phyloP scores from a whole-genome alignment of 2,113 vertebrate species.

The Zingel zingel region DNA sequence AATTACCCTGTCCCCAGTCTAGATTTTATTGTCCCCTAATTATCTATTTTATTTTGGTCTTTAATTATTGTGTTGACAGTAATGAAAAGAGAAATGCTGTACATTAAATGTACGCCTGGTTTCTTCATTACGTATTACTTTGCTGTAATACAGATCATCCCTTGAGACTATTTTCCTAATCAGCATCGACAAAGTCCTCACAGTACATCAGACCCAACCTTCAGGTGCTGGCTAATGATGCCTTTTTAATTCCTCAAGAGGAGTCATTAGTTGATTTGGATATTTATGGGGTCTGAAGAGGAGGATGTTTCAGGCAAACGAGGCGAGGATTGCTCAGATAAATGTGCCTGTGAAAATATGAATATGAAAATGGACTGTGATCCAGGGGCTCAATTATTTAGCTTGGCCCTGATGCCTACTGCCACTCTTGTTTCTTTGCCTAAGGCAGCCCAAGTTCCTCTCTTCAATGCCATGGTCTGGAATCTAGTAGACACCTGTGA shows the following conservation, averaged over 20 bases:
- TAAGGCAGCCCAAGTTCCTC: slow-evolving; percentile 55
- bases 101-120: slow-evolving; percentile 33
- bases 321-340: slow-evolving; percentile 53
- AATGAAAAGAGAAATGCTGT: slow-evolving; percentile 26
- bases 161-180: slow-evolving; percentile 64
- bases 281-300: slow-evolving; percentile 71
- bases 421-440: slow-evolving; percentile 71
- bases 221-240: slow-evolving; percentile 71
- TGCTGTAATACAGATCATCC: slow-evolving; percentile 39
- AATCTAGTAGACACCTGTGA: slow-evolving; percentile 36
- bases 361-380: slow-evolving; percentile 77
- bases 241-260: slow-evolving; percentile 75
- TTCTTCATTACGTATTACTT: slow-evolving; percentile 38
- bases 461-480: slow-evolving; percentile 44
- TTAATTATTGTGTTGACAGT: neutral
- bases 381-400: slow-evolving; percentile 78
- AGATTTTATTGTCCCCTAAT: too few species aligned
- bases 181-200: slow-evolving; percentile 60
- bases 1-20: too few species aligned
- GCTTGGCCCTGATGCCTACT: slow-evolving; percentile 70
- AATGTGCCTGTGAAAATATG: slow-evolving; percentile 72
- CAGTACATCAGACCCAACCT: slow-evolving; percentile 57
- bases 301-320: slow-evolving; percentile 55
- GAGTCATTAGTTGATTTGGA: slow-evolving; percentile 73
- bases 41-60: too few species aligned